Base-by-base conservation (phyloP, 2,888 invertebrate species). In the Cantharis rustica region DNA sequence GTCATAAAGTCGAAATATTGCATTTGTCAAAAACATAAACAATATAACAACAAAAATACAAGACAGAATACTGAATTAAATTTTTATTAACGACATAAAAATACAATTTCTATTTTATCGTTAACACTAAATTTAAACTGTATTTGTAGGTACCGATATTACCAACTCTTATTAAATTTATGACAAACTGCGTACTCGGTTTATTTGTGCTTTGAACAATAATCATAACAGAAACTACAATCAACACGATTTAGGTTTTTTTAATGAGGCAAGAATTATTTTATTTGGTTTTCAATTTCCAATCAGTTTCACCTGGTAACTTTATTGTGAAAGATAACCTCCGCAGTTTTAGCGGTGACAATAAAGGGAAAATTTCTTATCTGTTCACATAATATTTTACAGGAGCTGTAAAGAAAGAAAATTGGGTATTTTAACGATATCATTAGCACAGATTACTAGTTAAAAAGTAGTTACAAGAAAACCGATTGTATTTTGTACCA, bases 21-120 rank as follows among this genome's bases (percentile, higher is more conserved):
- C 64, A 66, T 66, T 66, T 66, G 64, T 66, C 64, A 66, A 20
- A 23, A 66, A 66, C 64, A 20, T 66, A 66, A 66, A 66, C 64
- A 66, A 66, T 66, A 20, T 66, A 66, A 66, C 20, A 20, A 66
- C 64, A 20, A 66, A 66, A 66, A 66, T 20, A 20, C 47, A 47
- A 47, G 47, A 47, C n/a, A 47, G 7, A 47, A 47, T 47, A 47
- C 47, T 47, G 9, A 47, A 47, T 47, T 47, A 47, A 47, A 47
- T 47, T 47, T 47, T 47, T 47, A 47, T 47, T 47, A 47, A 47
- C 47, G 13, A 47, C 47, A 47, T 47, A 47, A 47, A 47, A 47
- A 47, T 47, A 47, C 47, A 47, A 47, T 47, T n/a, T 47, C 47
- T n/a, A 7, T 47, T 47, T 47, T 47, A 47, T 47, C 47, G 47